Evolutionary conservation across 1,140 invertebrate genomes (phyloP).

Genomic region (Octopus sinensis): DNA sequence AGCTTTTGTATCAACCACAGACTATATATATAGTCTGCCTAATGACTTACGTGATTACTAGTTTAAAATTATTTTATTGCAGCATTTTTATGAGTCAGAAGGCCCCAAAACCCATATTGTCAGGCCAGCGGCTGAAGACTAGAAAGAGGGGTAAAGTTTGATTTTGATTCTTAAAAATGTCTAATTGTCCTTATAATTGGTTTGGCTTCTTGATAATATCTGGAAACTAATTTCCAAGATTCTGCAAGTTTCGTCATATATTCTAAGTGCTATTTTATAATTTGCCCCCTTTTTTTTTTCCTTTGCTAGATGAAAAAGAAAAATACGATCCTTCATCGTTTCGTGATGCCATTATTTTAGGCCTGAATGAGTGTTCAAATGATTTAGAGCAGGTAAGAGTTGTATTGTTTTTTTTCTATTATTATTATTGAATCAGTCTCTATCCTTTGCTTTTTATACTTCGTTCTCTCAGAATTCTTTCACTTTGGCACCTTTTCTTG

Average conservation of each 20-base stretch:
- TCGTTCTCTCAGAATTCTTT: no score
- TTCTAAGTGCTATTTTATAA: background rate
- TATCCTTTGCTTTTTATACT: no score
- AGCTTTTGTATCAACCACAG: no score
- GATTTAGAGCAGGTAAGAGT: constrained; percentile 52
- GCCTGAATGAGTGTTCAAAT: constrained; percentile 81
- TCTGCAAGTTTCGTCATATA: background rate
- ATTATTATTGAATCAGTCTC: no score
- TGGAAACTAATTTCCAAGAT: background rate
- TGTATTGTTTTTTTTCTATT: background rate
- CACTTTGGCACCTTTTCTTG: no score
- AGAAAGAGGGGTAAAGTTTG: constrained; percentile 89
- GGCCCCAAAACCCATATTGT: constrained; percentile 99
- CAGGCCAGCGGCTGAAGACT: constrained; percentile 99
- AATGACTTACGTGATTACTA: background rate
- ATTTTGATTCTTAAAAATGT: no score
- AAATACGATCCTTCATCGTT: constrained; percentile 97
- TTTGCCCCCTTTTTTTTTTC: constrained; percentile 16
- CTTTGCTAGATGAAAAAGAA: constrained; percentile 92
- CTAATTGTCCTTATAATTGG: background rate
- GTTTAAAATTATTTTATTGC: constrained; percentile 59
- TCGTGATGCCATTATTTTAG: constrained; percentile 89
- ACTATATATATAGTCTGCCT: no score
- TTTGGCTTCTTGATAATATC: background rate
- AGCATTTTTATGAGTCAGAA: constrained; percentile 99